Evolutionary conservation across 2,888 invertebrate genomes (phyloP), one percentile per base, ranked within the genome.

Genomic region (Nipponacmea schrenckii): DNA sequence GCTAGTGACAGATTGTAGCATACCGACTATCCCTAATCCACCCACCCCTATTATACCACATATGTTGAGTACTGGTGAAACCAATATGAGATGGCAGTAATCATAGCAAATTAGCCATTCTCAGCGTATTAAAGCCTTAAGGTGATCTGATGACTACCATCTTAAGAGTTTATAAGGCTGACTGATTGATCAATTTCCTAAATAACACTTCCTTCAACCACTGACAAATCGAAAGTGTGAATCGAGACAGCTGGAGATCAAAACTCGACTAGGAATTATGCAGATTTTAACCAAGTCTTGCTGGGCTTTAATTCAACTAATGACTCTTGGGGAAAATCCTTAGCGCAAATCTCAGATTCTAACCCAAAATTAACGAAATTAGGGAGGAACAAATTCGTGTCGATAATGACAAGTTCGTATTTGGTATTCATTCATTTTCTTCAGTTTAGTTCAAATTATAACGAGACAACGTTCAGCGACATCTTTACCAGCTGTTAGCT

Each of bases 301-400:
- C 56, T 62, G 62, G 64, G 66, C 65, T 65, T 70, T 70, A 70
- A 70, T 66, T 48, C 66, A 65, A 70, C 56, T 50, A 66, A 66
- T 66, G 44, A 66, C 66, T 66, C 70, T 64, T 64, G 62, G 70
- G 70, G 45, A 66, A 48, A 39, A 50, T 70, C 66, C 39, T 70
- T 62, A 65, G 70, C 66, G 62, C 27, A 70, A 70, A 70, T 70
- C 70, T 70, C 70, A 50, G 70, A 65, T 65, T 66, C 65, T 65
- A 70, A 62, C 70, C 64, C 65, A 27, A 66, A 70, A 70, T 70
- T 70, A 70, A 70, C 70, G 56, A 70, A 70, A 70, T 70, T 70
- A 70, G 70, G 70, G 70, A 70, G 70, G 70, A 62, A 65, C 44
- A 56, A 70, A 70, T 70, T 70, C 62, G 65, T 66, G 48, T 56